Conservation (phyloP, 2,797 vertebrate species). For the Podarcis siculus region DNA sequence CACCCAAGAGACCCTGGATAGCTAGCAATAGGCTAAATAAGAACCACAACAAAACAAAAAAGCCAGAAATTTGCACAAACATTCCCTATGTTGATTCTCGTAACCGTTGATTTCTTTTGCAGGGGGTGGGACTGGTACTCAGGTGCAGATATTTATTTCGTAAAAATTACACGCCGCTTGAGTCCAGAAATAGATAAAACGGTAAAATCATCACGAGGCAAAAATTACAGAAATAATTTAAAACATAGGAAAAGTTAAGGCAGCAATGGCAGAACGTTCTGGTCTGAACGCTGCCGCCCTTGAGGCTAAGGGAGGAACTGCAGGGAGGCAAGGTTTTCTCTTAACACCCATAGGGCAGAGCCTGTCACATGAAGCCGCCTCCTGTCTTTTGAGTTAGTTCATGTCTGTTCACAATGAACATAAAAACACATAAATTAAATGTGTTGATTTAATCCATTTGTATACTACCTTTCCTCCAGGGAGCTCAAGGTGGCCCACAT, state of each 20-base stretch:
- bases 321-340: background rate
- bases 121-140: no score
- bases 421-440: background rate
- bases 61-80: background rate
- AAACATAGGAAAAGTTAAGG: no score
- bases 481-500: no score
- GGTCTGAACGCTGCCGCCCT: background rate
- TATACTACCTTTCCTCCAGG: no score
- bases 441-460: no score
- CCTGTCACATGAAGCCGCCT: background rate
- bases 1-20: background rate
- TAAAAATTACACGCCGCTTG: no score
- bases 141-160: no score
- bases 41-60: background rate
- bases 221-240: no score
- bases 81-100: background rate
- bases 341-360: background rate
- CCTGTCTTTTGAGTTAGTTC: background rate
- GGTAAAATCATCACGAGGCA: no score
- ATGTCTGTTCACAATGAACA: background rate
- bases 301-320: background rate
- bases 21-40: background rate
- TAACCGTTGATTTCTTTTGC: background rate
- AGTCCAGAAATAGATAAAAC: no score
- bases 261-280: background rate